phyloP scores from a whole-genome alignment of 2,113 vertebrate species.

The Natator depressus region DNA sequence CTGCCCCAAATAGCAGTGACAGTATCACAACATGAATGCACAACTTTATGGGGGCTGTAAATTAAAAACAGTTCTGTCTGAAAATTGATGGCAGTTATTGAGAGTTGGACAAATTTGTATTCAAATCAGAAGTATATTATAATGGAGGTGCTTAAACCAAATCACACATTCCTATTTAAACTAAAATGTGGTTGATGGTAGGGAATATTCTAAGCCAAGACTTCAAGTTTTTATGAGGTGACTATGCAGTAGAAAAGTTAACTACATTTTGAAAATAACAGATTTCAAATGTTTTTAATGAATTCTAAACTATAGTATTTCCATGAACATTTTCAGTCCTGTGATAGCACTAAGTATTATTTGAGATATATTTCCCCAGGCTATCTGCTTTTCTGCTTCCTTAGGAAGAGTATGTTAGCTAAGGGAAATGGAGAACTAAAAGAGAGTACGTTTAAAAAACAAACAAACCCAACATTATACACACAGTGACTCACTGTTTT shows the following conservation, averaged over 20 bases:
- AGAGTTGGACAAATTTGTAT: background rate
- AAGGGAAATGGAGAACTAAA: background rate
- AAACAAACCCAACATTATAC: background rate
- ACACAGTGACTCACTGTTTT: background rate
- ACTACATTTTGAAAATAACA: background rate
- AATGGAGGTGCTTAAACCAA: background rate
- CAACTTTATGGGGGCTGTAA: background rate
- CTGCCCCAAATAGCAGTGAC: background rate
- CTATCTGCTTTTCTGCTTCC: background rate
- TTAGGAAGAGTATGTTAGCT: background rate
- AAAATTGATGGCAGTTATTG: background rate
- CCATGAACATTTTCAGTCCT: background rate
- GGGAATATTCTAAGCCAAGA: background rate
- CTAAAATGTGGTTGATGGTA: background rate
- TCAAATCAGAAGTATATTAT: background rate
- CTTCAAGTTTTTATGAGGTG: background rate
- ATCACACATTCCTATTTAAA: background rate
- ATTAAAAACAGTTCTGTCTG: background rate
- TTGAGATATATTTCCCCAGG: background rate
- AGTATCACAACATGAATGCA: background rate
- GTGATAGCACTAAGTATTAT: background rate
- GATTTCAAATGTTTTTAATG: background rate
- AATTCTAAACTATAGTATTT: background rate
- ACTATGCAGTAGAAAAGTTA: background rate
- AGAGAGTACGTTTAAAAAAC: background rate